Percentiles rank a stretch among this genome's conserved stretches.
Evolutionary conservation across 2,888 invertebrate genomes (phyloP).

Genomic region (Clanis bilineata): DNA sequence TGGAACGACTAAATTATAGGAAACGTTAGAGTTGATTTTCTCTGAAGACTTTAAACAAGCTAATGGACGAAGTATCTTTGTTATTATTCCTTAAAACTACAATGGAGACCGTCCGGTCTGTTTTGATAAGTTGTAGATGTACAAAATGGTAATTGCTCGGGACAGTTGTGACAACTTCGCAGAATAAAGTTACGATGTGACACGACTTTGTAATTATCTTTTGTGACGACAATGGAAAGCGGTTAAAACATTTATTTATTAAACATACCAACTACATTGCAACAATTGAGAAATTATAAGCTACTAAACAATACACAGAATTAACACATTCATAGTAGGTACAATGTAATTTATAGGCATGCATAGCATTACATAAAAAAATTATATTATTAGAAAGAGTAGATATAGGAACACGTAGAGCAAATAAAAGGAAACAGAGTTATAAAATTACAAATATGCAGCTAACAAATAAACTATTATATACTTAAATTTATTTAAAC

Average conservation of each 20-base stretch:
- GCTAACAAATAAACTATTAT: too few relatives aligned
- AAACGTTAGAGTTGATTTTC: neutral
- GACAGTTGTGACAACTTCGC: neutral
- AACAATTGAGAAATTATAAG: neutral
- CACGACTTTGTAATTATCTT: neutral
- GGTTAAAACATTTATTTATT: neutral
- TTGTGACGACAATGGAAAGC: neutral
- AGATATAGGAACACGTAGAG: too few relatives aligned
- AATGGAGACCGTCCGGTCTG: neutral
- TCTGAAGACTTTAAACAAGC: neutral
- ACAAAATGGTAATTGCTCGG: neutral
- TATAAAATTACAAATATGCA: too few relatives aligned
- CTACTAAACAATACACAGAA: too few relatives aligned
- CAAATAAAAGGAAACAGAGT: too few relatives aligned
- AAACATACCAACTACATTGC: neutral
- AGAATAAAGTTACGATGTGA: neutral
- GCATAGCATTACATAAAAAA: too few relatives aligned
- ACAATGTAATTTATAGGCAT: too few relatives aligned
- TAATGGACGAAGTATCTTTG: neutral
- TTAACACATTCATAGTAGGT: too few relatives aligned
- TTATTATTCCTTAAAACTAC: neutral
- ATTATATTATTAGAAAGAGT: too few relatives aligned
- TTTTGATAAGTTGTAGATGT: neutral
- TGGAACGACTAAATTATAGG: neutral
- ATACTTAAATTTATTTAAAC: too few relatives aligned